A percentile compares a stretch with the other conserved stretches of the same genome.
These are phyloP conservation scores for Leptopterna dolabrata DNA, from an alignment of 2,888 invertebrate species.

Conservation along the genomic window DNA sequence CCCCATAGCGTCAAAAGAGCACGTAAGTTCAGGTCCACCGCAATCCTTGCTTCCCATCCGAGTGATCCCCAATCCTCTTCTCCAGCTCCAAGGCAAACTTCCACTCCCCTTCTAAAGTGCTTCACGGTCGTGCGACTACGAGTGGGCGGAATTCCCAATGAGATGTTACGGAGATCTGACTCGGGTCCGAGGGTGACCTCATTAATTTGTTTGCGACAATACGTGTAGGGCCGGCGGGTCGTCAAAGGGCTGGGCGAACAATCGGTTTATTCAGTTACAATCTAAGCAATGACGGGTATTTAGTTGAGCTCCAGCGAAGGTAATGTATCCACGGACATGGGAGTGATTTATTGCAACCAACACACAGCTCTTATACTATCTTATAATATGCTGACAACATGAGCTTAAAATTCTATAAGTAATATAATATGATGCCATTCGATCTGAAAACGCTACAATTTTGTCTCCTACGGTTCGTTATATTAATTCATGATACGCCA, in stretches of 20 bases:
- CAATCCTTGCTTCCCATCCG: not conserved
- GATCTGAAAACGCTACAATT: no score
- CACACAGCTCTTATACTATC: no score
- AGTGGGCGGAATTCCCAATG: not conserved
- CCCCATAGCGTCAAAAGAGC: not conserved
- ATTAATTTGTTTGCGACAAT: conserved; percentile 1
- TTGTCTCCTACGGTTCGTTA: no score
- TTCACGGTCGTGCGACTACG: not conserved
- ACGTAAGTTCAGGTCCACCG: not conserved
- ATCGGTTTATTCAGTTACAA: not conserved
- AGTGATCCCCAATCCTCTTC: not conserved
- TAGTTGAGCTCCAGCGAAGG: no score
- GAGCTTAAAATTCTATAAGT: no score
- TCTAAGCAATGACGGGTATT: not conserved
- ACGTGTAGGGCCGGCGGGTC: not conserved
- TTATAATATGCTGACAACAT: no score
- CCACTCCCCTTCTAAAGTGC: not conserved
- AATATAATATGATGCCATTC: no score
- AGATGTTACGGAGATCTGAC: not conserved
- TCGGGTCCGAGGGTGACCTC: not conserved
- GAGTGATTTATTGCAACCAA: no score
- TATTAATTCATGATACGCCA: no score
- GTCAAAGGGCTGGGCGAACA: not conserved
- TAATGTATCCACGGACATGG: no score
- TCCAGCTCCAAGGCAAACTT: not conserved